Percentiles rank a stretch among this genome's conserved stretches.
phyloP scores from a whole-genome alignment of 2,888 invertebrate genomes.

The Acronicta alni region DNA sequence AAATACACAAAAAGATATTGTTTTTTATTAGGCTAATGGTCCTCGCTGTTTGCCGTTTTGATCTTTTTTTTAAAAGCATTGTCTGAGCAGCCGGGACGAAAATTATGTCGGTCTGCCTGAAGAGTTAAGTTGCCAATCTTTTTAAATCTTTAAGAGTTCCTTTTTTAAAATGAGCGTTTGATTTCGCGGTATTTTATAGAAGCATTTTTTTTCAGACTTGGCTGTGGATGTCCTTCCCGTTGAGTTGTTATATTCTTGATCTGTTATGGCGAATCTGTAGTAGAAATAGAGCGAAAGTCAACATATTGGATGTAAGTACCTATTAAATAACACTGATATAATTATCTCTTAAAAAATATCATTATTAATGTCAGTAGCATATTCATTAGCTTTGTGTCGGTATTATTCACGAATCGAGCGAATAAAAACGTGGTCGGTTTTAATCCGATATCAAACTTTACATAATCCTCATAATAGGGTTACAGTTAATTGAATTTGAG shows the following conservation, averaged over 20 bases:
- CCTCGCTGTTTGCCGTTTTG: not conserved
- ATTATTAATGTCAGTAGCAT: too few relatives aligned
- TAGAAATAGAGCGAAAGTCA: constrained; percentile 74
- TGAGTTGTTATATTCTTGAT: constrained; percentile 77
- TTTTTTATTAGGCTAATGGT: constrained; percentile 2
- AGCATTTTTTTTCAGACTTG: constrained; percentile 76
- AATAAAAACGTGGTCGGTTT: constrained; percentile 14
- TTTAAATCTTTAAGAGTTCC: not conserved
- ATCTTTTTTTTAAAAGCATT: not conserved
- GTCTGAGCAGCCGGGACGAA: not conserved
- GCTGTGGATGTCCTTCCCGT: constrained; percentile 81
- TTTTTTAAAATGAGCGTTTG: not conserved
- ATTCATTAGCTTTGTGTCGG: too few relatives aligned
- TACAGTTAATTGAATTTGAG: constrained; percentile 48
- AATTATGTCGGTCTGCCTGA: constrained; percentile 10
- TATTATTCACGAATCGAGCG: constrained; percentile 4
- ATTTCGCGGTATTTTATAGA: constrained; percentile 7
- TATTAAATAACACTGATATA: too few relatives aligned
- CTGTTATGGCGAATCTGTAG: constrained; percentile 80
- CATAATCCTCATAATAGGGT: constrained; percentile 70
- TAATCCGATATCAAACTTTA: constrained; percentile 71
- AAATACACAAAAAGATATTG: not conserved
- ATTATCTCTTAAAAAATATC: too few relatives aligned
- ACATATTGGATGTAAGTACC: constrained; percentile 76
- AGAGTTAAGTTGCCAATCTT: not conserved